A percentile compares a stretch with the other conserved stretches of the same genome.
These are phyloP conservation scores for Drosophila guanche DNA, from an alignment of 1,140 invertebrate genomes.

Conservation along the genomic window DNA sequence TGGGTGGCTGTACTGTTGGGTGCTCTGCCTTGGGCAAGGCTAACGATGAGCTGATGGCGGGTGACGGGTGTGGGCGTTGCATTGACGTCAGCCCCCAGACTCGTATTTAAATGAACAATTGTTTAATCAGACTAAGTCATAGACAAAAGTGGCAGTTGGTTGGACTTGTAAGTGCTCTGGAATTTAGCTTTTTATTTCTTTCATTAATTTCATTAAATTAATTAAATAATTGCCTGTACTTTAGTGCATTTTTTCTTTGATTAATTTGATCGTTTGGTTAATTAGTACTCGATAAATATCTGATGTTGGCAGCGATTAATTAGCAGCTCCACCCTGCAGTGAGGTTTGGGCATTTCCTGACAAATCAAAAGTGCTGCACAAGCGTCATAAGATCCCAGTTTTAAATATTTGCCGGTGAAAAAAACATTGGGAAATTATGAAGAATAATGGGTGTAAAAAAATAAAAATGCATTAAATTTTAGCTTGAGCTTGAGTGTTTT, in stretches of 20 bases:
- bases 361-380: not conserved
- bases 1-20: slow-evolving; percentile 6
- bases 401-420: slow-evolving; percentile 32
- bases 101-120: slow-evolving; percentile 5
- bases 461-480: slow-evolving; percentile 33
- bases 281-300: too few relatives aligned
- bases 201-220: too few relatives aligned
- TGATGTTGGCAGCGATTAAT: too few relatives aligned
- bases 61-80: slow-evolving; percentile 22
- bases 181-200: not conserved
- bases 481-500: slow-evolving; percentile 7
- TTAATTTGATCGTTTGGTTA: not conserved
- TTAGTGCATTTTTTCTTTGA: not conserved
- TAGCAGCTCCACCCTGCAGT: too few relatives aligned
- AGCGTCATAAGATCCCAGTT: slow-evolving; percentile 19
- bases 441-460: slow-evolving; percentile 24
- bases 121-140: slow-evolving; percentile 6
- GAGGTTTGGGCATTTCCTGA: slow-evolving; percentile 14
- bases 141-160: not conserved
- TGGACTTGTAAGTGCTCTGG: too few relatives aligned
- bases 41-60: slow-evolving; percentile 20
- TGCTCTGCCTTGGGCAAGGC: slow-evolving; percentile 16
- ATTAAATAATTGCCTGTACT: not conserved
- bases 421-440: slow-evolving; percentile 14
- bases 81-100: slow-evolving; percentile 45